Conservation (phyloP, 1,140 invertebrate species). For the Drosophila bipectinata region DNA sequence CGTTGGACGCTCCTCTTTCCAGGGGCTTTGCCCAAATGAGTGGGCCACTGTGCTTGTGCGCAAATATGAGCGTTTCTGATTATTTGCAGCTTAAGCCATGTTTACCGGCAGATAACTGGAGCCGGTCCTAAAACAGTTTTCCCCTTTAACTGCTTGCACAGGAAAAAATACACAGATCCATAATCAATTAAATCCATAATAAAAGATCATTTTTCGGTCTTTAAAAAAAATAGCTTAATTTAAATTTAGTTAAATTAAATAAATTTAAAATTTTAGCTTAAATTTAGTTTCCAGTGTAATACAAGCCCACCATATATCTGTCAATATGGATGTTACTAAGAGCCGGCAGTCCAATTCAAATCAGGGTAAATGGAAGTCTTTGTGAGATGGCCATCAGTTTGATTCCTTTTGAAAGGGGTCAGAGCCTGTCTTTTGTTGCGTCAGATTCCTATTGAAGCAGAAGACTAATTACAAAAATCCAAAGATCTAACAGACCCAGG, state of each 20-base stretch:
- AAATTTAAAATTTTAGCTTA: too few species aligned
- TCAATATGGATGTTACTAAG: conserved; percentile 32
- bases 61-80: conserved; percentile 69
- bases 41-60: conserved; percentile 57
- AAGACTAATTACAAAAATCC: conserved; percentile 24
- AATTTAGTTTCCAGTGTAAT: too few species aligned
- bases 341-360: conserved; percentile 17
- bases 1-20: conserved; percentile 5
- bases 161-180: neutral
- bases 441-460: conserved; percentile 18
- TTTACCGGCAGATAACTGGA: conserved; percentile 54
- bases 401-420: conserved; percentile 26
- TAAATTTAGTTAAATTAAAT: too few species aligned
- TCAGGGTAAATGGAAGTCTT: conserved; percentile 35
- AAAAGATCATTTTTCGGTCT: too few species aligned
- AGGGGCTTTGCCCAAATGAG: conserved; percentile 59
- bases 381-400: conserved; percentile 27
- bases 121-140: conserved; percentile 43
- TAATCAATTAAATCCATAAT: too few species aligned
- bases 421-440: conserved; percentile 18
- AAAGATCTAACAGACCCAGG: neutral
- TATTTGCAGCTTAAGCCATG: conserved; percentile 67
- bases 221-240: too few species aligned
- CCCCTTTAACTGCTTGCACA: conserved; percentile 1
- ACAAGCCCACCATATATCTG: conserved; percentile 16